phyloP scores from a whole-genome alignment of 64 coral and sea anemone genomes.

The Pocillopora damicornis region DNA sequence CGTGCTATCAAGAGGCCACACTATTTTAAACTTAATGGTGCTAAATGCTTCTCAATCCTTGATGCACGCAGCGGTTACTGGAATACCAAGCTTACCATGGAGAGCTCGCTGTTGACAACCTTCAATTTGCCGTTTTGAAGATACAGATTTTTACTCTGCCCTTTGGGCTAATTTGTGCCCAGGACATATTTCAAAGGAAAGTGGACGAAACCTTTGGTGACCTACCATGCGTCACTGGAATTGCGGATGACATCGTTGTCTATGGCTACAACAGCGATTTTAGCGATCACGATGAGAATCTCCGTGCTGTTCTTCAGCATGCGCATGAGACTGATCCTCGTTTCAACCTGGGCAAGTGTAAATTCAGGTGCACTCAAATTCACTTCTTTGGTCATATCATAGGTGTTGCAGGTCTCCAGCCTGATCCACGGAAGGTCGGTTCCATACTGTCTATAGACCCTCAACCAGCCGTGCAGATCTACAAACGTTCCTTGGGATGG shows the following conservation, averaged over 20 bases:
- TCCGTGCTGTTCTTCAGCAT: slow-evolving; percentile 33
- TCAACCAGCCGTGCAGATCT: slow-evolving; percentile 2
- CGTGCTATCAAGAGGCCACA: slow-evolving; percentile 12
- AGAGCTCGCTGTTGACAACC: slow-evolving; percentile 2
- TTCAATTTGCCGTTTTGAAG: slow-evolving; percentile 23
- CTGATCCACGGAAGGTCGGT: slow-evolving; percentile 8
- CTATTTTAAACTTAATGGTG: slow-evolving; percentile 11
- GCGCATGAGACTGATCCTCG: slow-evolving; percentile 41
- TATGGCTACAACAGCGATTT: slow-evolving; percentile 34
- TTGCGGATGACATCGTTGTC: slow-evolving; percentile 26
- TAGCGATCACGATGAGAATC: slow-evolving; percentile 51
- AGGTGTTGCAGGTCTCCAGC: slow-evolving; percentile 27
- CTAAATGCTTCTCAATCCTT: slow-evolving; percentile 5
- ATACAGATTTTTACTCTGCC: slow-evolving; percentile 1
- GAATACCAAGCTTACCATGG: slow-evolving; percentile 8
- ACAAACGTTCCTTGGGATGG: slow-evolving; percentile 33
- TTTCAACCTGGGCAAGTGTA: slow-evolving; percentile 48
- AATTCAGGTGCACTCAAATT: slow-evolving; percentile 44
- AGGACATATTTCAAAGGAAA: slow-evolving; percentile 30
- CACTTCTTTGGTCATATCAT: slow-evolving; percentile 44
- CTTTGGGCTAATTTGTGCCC: slow-evolving; percentile 26
- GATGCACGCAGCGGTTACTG: slow-evolving; percentile 31
- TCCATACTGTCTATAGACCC: slow-evolving; percentile 15
- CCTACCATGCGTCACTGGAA: slow-evolving; percentile 10
- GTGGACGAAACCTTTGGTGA: slow-evolving; percentile 40